These are phyloP conservation scores for Zeus faber DNA, from an alignment of 2,113 vertebrate species.

Conservation along the genomic window DNA sequence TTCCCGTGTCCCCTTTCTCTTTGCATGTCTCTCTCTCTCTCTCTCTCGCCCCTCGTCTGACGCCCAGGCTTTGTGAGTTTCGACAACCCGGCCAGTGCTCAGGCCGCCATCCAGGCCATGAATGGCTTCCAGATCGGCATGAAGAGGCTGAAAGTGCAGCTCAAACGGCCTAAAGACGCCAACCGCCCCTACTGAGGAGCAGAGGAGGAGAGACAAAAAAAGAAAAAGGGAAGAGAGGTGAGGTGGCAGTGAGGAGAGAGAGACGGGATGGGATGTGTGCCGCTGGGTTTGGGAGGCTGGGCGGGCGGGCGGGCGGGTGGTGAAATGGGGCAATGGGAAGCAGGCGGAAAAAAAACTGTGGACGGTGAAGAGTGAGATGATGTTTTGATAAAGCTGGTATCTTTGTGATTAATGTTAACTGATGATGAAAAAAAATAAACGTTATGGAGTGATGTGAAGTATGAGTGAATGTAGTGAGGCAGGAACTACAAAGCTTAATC, in stretches of 20 bases:
- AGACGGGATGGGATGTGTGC: conserved; percentile 5
- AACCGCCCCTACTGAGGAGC: conserved; percentile 83
- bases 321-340: not conserved
- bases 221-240: conserved; percentile 48
- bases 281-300: not conserved
- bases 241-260: conserved; percentile 24
- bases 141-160: conserved; percentile 92
- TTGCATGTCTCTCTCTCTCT: not conserved
- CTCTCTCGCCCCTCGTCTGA: not conserved
- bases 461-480: too few species aligned
- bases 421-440: conserved; percentile 23
- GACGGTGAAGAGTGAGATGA: conserved; percentile 13
- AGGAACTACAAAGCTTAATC: conserved; percentile 32
- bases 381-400: conserved; percentile 3
- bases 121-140: conserved; percentile 94
- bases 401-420: conserved; percentile 40
- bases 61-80: conserved; percentile 88
- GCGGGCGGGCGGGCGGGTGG: conserved; percentile 7
- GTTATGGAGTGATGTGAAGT: conserved; percentile 6
- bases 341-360: conserved; percentile 21
- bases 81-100: conserved; percentile 90
- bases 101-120: conserved; percentile 92
- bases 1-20: conserved; percentile 3
- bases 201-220: conserved; percentile 12
- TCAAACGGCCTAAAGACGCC: conserved; percentile 90